Base-by-base conservation (phyloP, 2,888 invertebrate species). In the Tetheella fluctuosa region DNA sequence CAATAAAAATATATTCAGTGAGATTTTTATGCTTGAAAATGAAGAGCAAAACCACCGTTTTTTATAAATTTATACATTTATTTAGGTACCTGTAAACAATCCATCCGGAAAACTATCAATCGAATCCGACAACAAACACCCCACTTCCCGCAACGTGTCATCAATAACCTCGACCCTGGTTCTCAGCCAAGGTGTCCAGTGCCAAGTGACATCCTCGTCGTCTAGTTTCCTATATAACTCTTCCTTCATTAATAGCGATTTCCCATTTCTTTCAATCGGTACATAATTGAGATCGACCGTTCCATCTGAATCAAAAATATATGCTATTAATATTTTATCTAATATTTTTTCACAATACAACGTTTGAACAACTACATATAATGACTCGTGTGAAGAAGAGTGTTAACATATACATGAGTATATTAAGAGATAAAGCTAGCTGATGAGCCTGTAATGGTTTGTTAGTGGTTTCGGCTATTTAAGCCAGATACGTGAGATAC, bases 21-120 rank as follows among this genome's bases (percentile, higher is more conserved):
- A n/a, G n/a, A n/a, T n/a, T n/a, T n/a, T n/a, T n/a, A n/a, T n/a
- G n/a, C n/a, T n/a, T n/a, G n/a, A n/a, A n/a, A n/a, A n/a, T n/a
- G n/a, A n/a, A n/a, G n/a, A n/a, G n/a, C n/a, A n/a, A n/a, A n/a
- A n/a, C n/a, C n/a, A 34, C 34, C 34, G 13, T 34, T 8, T 2
- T 52, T 57, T 42, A 52, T 34, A 52, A 42, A 39, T 39, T 6
- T 37, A n/a, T 37, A 37, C 13, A 2, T 4, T 7, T 15, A 39
- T 42, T 42, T 8, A 7, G 77, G 78, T 54, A 93, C 94, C 91
- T 57, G 82, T 82, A 63, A 94, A 89, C 17, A 88, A 66, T 58
- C 93, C 86, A 0, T 82, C 74, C 0, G 95, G 96, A 70, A 96
- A 95, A 68, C 95, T 95, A 0, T 94, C 92, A 8, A 91, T 79